Conservation (phyloP, 1,140 invertebrate genomes). For the Saccostrea glomerata region DNA sequence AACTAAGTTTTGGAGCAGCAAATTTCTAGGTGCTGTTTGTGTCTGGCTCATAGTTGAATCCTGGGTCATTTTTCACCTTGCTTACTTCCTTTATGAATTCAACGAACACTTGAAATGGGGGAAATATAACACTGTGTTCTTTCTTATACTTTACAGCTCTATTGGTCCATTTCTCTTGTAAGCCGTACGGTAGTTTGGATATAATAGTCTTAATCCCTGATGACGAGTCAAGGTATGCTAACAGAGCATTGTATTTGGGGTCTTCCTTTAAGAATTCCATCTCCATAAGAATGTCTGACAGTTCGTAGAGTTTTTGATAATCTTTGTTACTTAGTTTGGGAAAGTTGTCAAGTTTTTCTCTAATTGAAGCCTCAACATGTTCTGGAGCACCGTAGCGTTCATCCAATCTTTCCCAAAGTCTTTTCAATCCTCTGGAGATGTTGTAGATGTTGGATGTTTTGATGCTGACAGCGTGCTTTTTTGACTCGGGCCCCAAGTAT, state of each 20-base stretch:
- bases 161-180: slow-evolving; percentile 59
- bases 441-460: slow-evolving; percentile 45
- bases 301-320: slow-evolving; percentile 54
- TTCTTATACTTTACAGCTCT: slow-evolving; percentile 47
- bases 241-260: slow-evolving; percentile 37
- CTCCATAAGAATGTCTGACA: slow-evolving; percentile 55
- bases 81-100: slow-evolving; percentile 41
- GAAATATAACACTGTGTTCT: slow-evolving; percentile 46
- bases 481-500: slow-evolving; percentile 51
- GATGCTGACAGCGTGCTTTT: slow-evolving; percentile 47
- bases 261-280: slow-evolving; percentile 51
- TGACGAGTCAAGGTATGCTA: slow-evolving; percentile 57
- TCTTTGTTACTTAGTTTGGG: slow-evolving; percentile 55
- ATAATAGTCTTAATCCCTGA: slow-evolving; percentile 51
- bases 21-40: neutral
- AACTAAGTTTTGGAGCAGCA: slow-evolving; percentile 33
- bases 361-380: slow-evolving; percentile 48
- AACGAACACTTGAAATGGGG: slow-evolving; percentile 49
- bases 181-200: slow-evolving; percentile 42
- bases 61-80: slow-evolving; percentile 40
- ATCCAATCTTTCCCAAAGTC: slow-evolving; percentile 52
- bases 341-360: slow-evolving; percentile 47
- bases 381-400: slow-evolving; percentile 58
- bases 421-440: slow-evolving; percentile 26
- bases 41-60: neutral